Base-by-base conservation (phyloP, 2,888 invertebrate species). In the Ornithoptera alexandrae region DNA sequence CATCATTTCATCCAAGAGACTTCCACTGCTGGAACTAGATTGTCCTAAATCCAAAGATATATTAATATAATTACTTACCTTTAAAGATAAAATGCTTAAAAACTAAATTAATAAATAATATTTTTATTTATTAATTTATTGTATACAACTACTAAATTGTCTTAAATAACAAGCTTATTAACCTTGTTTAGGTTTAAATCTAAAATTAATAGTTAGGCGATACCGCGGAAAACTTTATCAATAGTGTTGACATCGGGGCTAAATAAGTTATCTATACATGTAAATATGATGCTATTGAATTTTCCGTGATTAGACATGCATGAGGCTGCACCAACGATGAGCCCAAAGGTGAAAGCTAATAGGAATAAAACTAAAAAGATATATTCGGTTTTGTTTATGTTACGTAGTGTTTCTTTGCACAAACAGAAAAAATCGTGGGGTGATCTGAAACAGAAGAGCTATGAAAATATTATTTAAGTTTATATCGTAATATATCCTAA, bases 221-320 rank as follows among this genome's bases (percentile, higher is more conserved):
- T 60, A 58, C 83, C 81, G 68, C 81, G 80, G 75, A 80, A 87
- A 46, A 79, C 76, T 64, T 87, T 84, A 72, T 86, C 83, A 68
- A 79, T 79, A 17, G 77, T 46, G 73, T 81, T 81, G 50, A 73
- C 74, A 68, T 86, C 84, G 4, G 81, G 75, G 46, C 84, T 79
- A 72, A 91, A 90, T 50, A 82, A 84, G 69, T 82, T 87, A 64
- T 92, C 90, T 61, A 92, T 81, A 74, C 90, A 91, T 24, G 82
- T 80, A 2, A 90, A 74, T 64, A 91, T 81, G 6, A 90, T 90
- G 69, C 88, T 91, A 72, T 89, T 87, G 72, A 91, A 90, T 70
- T 79, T 81, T 18, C 92, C 83, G 10, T 82, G 81, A 68, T 81
- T 78, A 2, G 85, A 79, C 12, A 90, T 89, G 65, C 92, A 92